A percentile compares a stretch with the other conserved stretches of the same genome.
Conservation (phyloP, 2,888 invertebrate species). For the Oligia fasciuncula region DNA sequence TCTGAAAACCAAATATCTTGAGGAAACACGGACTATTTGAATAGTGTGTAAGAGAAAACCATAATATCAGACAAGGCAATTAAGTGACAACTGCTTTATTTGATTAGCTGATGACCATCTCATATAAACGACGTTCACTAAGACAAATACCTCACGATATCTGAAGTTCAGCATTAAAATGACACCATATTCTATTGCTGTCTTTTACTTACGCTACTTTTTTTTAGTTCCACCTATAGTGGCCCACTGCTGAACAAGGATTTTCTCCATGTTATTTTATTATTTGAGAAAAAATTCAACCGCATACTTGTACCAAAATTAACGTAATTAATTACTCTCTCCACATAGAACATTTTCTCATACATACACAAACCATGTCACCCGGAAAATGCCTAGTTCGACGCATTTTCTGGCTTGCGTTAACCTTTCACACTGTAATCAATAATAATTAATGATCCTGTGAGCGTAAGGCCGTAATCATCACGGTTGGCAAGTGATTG, state of each 20-base stretch:
- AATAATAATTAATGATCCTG: conserved; percentile 55
- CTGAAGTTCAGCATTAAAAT: neutral
- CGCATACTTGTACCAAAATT: neutral
- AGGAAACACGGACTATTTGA: neutral
- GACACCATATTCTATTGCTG: no score
- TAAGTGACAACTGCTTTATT: neutral
- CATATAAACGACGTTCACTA: no score
- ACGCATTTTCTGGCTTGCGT: conserved; percentile 35
- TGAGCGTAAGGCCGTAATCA: conserved; percentile 44
- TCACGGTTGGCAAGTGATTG: conserved; percentile 38
- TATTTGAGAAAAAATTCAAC: neutral
- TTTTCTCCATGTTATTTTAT: neutral
- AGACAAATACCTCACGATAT: no score
- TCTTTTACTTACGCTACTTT: no score
- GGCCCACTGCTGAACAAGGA: neutral
- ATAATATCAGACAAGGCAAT: neutral
- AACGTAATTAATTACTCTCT: conserved; percentile 7
- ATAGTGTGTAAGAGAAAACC: no score
- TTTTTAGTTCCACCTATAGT: neutral
- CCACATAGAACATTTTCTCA: conserved; percentile 11
- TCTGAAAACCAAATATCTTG: neutral
- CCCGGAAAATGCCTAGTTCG: conserved; percentile 43
- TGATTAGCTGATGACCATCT: no score
- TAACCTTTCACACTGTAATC: conserved; percentile 35
- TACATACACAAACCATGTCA: conserved; percentile 18